Base-by-base conservation (phyloP, 2,797 vertebrate genomes). In the Spinibarbus caldwelli region DNA sequence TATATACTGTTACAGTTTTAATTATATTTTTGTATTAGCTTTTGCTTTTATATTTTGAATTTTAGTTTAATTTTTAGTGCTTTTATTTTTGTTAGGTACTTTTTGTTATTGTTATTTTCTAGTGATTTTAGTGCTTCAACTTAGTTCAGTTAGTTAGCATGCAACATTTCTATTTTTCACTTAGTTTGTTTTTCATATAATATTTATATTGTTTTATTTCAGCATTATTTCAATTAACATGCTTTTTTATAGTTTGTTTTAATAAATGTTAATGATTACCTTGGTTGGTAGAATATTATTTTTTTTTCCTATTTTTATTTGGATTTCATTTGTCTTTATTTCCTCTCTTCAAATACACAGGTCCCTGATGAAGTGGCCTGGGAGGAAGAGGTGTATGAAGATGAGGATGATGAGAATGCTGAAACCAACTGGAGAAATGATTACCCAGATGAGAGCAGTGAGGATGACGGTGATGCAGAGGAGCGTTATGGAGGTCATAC, bases 381-480 rank as follows among this genome's bases (percentile, higher is more conserved):
- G 84, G 92, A 96, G 86, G 96, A 96, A 87, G 97, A 99, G 88
- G 94, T 95, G 52, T 97, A 98, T 59, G 98, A 99, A 23, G 98
- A 99, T 80, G 98, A 99, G 76, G 98, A 99, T 88, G 98, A 99
- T 85, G 98, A 99, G 87, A 99, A 99, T 1, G 97, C 97, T 82
- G 98, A 99, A 91, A 93, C 89, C 86, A 99, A 99, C 87, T 99
- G 98, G 98, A 97, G 98, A 80, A 99, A 99, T 26, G 98, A 99
- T 83, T 99, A 99, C 90, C 98, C 98, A 1, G 98, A 99, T 36
- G 97, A 97, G 12, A 95, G 94, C 64, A 96, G 96, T 19, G 92
- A 92, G 0, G 87, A 87, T 0, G 95, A 95, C 84, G 90, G 93
- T 34, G 93, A 95, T 82, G 72, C 90, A 52, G 95, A 95, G 87